Evolutionary conservation across 2,113 vertebrate species (phyloP).

Genomic region (Petrocephalus zakoni): DNA sequence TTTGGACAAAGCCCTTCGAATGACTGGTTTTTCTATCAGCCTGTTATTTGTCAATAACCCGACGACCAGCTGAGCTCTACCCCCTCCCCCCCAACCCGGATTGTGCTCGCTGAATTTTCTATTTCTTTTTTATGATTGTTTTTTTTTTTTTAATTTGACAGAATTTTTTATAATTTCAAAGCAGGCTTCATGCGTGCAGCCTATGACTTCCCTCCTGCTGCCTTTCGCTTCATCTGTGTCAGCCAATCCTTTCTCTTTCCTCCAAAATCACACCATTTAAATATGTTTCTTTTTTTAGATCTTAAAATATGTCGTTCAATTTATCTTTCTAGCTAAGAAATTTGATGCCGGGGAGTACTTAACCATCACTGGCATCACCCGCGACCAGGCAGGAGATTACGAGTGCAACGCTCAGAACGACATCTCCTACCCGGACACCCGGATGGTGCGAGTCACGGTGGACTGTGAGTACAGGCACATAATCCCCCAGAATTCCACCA

Average conservation of each 20-base stretch:
- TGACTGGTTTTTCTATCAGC: not conserved
- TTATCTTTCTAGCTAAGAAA: constrained; percentile 71
- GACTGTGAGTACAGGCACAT: constrained; percentile 83
- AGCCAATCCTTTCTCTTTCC: not conserved
- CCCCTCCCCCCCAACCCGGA: not conserved
- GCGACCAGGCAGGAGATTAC: constrained; percentile 92
- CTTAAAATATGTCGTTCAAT: not conserved
- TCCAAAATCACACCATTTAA: not conserved
- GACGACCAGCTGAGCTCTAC: not conserved
- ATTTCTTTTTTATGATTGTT: not conserved
- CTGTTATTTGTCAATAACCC: constrained; percentile 4
- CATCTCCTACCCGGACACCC: constrained; percentile 86
- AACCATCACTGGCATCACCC: constrained; percentile 87
- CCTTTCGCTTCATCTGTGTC: not conserved
- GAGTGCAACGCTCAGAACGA: constrained; percentile 93
- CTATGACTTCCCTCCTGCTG: not conserved
- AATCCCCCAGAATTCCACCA: too few species aligned
- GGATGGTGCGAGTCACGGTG: constrained; percentile 86
- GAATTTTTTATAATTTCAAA: not conserved
- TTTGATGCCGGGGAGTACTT: constrained; percentile 89
- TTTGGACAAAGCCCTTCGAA: not conserved
- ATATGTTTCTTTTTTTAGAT: not conserved
- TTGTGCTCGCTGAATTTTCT: not conserved
- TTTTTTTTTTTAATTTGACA: not conserved
- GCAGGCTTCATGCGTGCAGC: not conserved